Evolutionary conservation across 2,888 invertebrate species (phyloP), one percentile per base, ranked within the genome.

Genomic region (Ochropacha duplaris): DNA sequence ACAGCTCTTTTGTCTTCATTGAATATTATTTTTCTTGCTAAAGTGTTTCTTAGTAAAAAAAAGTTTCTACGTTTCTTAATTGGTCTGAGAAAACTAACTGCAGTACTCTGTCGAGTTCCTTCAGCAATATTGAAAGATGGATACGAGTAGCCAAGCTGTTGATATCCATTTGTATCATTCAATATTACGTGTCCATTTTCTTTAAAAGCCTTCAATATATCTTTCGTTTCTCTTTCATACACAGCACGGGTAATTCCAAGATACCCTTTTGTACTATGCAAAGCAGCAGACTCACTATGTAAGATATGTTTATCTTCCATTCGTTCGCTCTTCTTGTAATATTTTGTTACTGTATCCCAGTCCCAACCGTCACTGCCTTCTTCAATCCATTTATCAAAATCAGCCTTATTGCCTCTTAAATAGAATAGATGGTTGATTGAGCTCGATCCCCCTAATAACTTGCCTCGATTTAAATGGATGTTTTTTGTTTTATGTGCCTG

Each of bases 381-480:
- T 49, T 87, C 70, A 31, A 83, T 58, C 34, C 95, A 78, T 57
- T 94, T 91, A 1, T 86, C 67, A 73, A 93, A 95, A 73, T 95
- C 95, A 8, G 75, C 76, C 14, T 90, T 86, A 72, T 94, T 94
- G 0, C 95, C 95, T 54, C 94, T 83, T 0, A 94, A 78, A 71
- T 95, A 94, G 0, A 94, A 58, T 94, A 95, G 94, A 28, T 90
- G 93, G 74, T 95, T 95, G 14, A 95, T 87, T 0, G 90, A 83
- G 50, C 94, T 94, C 19, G 91, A 88, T 0, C 95, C 95, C 0
- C 95, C 95, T 28, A 94, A 79, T 0, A 90, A 89, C 68, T 94
- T 94, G 1, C 94, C 94, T 22, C 96, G 88, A 0, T 95, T 95
- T 94, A 57, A 19, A 36, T 57, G 57, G 31, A 62, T 49, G 19